These are phyloP conservation scores for Chloroclystis v-ata DNA, from an alignment of 2,888 invertebrate species.

Conservation along the genomic window DNA sequence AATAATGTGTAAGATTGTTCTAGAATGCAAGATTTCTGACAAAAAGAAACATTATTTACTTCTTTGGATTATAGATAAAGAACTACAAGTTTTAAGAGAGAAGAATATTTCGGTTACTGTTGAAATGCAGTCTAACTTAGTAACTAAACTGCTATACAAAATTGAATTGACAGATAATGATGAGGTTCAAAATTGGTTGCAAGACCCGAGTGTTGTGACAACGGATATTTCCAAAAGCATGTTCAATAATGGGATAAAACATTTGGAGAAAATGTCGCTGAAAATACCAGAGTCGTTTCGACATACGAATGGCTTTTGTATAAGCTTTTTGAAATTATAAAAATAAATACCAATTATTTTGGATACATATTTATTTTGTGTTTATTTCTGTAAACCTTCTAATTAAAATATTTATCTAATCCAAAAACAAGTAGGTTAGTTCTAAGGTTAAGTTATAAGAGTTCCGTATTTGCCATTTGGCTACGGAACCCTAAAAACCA, in stretches of 20 bases:
- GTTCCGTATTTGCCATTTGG: no score
- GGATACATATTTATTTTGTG: no score
- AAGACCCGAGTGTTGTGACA: conserved; percentile 70
- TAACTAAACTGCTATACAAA: conserved; percentile 79
- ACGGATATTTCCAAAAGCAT: conserved; percentile 79
- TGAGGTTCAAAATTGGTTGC: conserved; percentile 71
- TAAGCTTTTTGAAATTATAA: conserved; percentile 78
- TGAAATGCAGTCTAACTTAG: conserved; percentile 60
- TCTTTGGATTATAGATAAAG: conserved; percentile 81
- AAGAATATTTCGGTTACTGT: conserved; percentile 48
- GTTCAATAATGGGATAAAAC: conserved; percentile 72
- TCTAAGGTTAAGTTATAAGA: no score
- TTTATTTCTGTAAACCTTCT: no score
- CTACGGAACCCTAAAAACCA: no score
- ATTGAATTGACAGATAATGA: conserved; percentile 62
- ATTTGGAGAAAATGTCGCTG: conserved; percentile 75
- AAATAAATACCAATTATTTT: conserved; percentile 21
- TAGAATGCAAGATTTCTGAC: conserved; percentile 66
- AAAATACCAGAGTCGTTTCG: conserved; percentile 77
- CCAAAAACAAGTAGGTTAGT: no score
- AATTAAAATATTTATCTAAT: no score
- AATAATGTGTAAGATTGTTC: conserved; percentile 74
- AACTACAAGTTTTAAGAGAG: conserved; percentile 70
- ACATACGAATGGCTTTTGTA: conserved; percentile 75
- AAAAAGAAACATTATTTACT: conserved; percentile 72